These are phyloP conservation scores for Thrips palmi DNA, from an alignment of 1,140 invertebrate genomes.

Conservation along the genomic window DNA sequence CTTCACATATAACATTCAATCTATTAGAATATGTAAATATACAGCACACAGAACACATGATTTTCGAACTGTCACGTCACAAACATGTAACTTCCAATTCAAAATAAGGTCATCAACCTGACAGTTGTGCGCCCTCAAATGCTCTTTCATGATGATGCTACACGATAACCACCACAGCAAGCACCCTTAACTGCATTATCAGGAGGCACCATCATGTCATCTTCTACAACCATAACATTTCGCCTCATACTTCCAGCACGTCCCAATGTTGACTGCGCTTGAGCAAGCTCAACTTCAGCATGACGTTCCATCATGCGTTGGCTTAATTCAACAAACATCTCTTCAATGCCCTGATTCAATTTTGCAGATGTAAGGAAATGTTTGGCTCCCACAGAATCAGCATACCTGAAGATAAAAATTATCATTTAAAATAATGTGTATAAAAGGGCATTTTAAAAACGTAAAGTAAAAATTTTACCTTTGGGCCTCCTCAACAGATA, in stretches of 20 bases:
- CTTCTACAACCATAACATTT: slow-evolving; percentile 41
- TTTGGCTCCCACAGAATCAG: slow-evolving; percentile 77
- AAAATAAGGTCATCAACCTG: no score
- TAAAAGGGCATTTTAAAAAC: slow-evolving; percentile 1
- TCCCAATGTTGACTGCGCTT: slow-evolving; percentile 25
- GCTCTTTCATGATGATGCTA: no score
- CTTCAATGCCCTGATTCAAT: slow-evolving; percentile 78
- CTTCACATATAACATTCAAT: no score
- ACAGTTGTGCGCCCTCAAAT: no score
- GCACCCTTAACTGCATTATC: no score
- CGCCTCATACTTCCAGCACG: slow-evolving; percentile 29
- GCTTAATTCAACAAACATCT: slow-evolving; percentile 77
- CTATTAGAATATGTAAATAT: no score
- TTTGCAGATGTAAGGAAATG: slow-evolving; percentile 95
- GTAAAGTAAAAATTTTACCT: slow-evolving; percentile 36
- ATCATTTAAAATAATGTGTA: slow-evolving; percentile 3
- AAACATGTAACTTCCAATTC: no score
- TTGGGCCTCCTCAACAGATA: slow-evolving; percentile 69
- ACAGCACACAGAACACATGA: no score
- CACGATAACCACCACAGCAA: no score
- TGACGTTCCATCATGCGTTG: slow-evolving; percentile 40
- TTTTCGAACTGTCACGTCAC: no score
- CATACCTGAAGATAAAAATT: slow-evolving; percentile 44
- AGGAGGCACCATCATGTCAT: slow-evolving; percentile 30
- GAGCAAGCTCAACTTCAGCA: slow-evolving; percentile 25